Evolutionary conservation across 2,888 invertebrate species (phyloP).

Genomic region (Brenthis hecate): DNA sequence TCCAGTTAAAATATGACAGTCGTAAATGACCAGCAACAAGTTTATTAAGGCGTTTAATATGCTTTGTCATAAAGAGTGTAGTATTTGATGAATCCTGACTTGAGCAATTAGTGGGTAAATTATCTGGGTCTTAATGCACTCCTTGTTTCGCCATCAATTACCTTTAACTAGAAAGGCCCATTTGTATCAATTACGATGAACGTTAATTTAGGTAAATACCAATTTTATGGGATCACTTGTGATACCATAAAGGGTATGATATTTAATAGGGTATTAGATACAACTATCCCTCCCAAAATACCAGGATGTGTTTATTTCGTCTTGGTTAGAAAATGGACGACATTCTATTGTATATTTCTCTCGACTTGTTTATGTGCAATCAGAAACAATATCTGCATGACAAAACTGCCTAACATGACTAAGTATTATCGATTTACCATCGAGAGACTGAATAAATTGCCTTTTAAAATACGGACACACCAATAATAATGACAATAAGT

Average conservation of each 20-base stretch:
- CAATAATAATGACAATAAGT: constrained; percentile 75
- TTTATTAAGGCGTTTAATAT: constrained; percentile 27
- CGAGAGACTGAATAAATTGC: constrained; percentile 68
- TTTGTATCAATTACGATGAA: constrained; percentile 77
- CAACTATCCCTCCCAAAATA: constrained; percentile 50
- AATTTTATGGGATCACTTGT: constrained; percentile 67
- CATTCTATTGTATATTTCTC: constrained; percentile 24
- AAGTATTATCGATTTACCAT: constrained; percentile 70
- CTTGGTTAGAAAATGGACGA: background rate
- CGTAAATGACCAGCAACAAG: constrained; percentile 26
- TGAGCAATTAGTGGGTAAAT: constrained; percentile 37
- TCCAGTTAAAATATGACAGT: constrained; percentile 27
- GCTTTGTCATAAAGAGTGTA: constrained; percentile 30
- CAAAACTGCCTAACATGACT: constrained; percentile 40
- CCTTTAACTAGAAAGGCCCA: constrained; percentile 75
- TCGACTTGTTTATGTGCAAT: background rate
- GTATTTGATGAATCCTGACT: constrained; percentile 34
- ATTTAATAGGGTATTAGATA: constrained; percentile 58
- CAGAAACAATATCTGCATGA: constrained; percentile 1
- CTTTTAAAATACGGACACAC: constrained; percentile 72
- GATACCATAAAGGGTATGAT: constrained; percentile 68
- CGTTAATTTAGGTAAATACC: constrained; percentile 78
- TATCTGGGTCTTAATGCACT: constrained; percentile 36
- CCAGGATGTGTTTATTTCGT: constrained; percentile 54
- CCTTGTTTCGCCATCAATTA: constrained; percentile 63